Evolutionary conservation across 2,888 invertebrate genomes (phyloP).

Genomic region (Drosophila prolongata): DNA sequence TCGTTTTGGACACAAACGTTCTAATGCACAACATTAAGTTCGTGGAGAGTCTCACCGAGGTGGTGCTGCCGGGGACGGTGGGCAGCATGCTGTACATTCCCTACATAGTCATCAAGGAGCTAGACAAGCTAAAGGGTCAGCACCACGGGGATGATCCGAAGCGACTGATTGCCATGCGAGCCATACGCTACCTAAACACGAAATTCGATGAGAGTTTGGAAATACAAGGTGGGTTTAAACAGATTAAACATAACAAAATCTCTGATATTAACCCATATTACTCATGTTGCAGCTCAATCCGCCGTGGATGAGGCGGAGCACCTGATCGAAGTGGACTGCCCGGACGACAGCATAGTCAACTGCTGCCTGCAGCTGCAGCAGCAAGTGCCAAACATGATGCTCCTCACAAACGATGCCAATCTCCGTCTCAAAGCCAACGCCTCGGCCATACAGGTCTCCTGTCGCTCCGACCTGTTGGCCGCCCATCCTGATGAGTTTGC

Average conservation of each 20-base stretch:
- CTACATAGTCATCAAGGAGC: constrained; percentile 86
- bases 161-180: constrained; percentile 19
- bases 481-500: constrained; percentile 50
- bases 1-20: constrained; percentile 86
- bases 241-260: too few relatives aligned
- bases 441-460: constrained; percentile 82
- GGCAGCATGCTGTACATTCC: constrained; percentile 84
- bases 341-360: constrained; percentile 86
- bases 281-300: constrained; percentile 84
- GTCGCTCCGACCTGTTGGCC: constrained; percentile 74
- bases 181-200: constrained; percentile 34
- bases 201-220: constrained; percentile 46
- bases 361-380: constrained; percentile 85
- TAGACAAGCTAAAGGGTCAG: constrained; percentile 78
- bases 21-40: constrained; percentile 84
- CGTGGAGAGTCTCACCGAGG: constrained; percentile 80
- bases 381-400: constrained; percentile 83
- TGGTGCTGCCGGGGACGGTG: constrained; percentile 70
- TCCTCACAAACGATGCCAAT: constrained; percentile 86
- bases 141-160: not conserved
- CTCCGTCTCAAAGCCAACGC: constrained; percentile 85
- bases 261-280: constrained; percentile 13
- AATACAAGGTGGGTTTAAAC: constrained; percentile 31
- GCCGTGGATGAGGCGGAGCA: constrained; percentile 84
- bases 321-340: constrained; percentile 82